A percentile compares a stretch with the other conserved stretches of the same genome.
Conservation (phyloP, 2,888 invertebrate genomes). For the Odontomyia ornata region DNA sequence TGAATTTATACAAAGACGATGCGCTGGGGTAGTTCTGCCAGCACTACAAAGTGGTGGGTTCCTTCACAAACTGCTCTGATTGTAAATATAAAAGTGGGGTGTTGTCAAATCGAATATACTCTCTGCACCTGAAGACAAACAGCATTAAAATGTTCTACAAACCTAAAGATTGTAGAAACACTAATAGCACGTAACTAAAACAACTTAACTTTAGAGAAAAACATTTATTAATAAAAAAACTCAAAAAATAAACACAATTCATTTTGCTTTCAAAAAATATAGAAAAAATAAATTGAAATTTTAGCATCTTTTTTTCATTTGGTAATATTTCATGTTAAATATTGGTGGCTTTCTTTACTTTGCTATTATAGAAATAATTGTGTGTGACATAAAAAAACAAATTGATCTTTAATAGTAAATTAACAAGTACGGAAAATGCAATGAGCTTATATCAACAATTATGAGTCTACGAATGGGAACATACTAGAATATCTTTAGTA, state of each 20-base stretch:
- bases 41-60: too few species aligned
- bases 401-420: background rate
- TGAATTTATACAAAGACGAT: too few species aligned
- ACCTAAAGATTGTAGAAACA: too few species aligned
- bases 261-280: constrained; percentile 38
- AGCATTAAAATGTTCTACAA: too few species aligned
- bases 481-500: constrained; percentile 16
- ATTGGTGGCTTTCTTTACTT: background rate
- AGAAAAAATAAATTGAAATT: constrained; percentile 43
- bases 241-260: constrained; percentile 35
- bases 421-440: background rate
- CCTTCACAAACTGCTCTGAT: too few species aligned
- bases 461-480: constrained; percentile 37
- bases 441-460: constrained; percentile 25
- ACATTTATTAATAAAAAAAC: constrained; percentile 43
- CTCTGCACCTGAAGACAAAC: too few species aligned
- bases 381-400: background rate
- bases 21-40: too few species aligned
- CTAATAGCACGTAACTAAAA: too few species aligned
- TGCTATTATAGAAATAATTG: background rate
- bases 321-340: constrained; percentile 29
- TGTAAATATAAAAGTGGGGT: too few species aligned
- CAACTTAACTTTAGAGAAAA: constrained; percentile 10
- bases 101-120: too few species aligned
- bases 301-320: constrained; percentile 41